These are phyloP conservation scores for Indicator indicator DNA, from an alignment of 2,113 vertebrate species.

Conservation along the genomic window DNA sequence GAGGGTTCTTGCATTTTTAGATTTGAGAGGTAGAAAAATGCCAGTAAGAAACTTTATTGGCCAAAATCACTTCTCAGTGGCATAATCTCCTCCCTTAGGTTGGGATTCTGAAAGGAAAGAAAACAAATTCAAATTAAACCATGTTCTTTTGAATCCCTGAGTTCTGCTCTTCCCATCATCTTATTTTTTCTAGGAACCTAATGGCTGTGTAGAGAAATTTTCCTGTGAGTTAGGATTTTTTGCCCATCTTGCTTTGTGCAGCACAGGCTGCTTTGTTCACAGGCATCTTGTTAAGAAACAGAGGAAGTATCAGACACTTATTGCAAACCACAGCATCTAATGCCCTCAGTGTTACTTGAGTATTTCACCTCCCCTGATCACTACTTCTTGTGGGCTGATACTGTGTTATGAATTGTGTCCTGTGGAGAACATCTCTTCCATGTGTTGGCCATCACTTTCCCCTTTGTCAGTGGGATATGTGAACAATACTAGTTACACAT, in stretches of 20 bases:
- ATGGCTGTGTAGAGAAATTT: neutral
- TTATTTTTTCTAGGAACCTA: neutral
- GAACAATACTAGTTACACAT: neutral
- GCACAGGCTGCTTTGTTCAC: neutral
- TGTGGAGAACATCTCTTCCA: neutral
- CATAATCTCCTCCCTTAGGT: neutral
- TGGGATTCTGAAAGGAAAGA: constrained; percentile 15
- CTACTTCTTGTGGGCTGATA: constrained; percentile 5
- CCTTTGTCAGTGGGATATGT: neutral
- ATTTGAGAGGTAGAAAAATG: neutral
- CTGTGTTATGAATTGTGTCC: neutral
- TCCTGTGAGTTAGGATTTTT: neutral
- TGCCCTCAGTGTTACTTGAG: neutral
- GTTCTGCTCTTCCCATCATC: neutral
- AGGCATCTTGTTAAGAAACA: neutral
- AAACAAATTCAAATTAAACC: neutral
- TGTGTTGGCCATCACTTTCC: neutral
- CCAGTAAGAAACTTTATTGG: neutral
- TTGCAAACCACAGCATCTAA: neutral
- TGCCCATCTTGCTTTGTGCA: neutral
- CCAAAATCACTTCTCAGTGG: neutral
- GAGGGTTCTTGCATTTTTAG: constrained; percentile 40
- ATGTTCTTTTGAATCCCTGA: neutral
- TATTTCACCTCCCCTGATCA: neutral
- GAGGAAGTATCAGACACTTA: neutral